Evolutionary conservation across 1,140 invertebrate genomes (phyloP).

Genomic region (Neuroterus valhalla): DNA sequence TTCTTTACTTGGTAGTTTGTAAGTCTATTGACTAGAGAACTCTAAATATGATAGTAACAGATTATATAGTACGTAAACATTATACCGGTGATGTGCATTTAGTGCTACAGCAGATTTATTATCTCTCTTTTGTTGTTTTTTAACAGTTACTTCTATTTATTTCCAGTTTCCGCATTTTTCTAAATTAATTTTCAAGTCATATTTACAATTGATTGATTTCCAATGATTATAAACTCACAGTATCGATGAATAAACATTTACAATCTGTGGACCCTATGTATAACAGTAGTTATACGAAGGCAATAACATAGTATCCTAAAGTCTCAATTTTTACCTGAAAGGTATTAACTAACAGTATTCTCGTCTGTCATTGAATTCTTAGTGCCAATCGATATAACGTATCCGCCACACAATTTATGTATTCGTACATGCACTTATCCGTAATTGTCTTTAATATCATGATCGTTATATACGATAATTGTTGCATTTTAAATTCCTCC

Average conservation of each 20-base stretch:
- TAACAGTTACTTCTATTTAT: not conserved
- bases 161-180: not conserved
- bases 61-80: not conserved
- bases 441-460: constrained; percentile 6
- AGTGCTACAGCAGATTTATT: not conserved
- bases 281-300: not conserved
- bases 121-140: not conserved
- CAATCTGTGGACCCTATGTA: no score
- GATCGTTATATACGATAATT: not conserved
- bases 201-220: no score
- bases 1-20: not conserved
- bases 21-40: not conserved
- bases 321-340: constrained; percentile 25
- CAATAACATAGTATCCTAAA: constrained; percentile 24
- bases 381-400: constrained; percentile 58
- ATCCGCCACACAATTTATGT: constrained; percentile 30
- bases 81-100: constrained; percentile 17
- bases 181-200: not conserved
- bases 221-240: no score
- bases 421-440: not conserved
- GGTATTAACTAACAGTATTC: constrained; percentile 63
- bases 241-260: no score
- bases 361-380: constrained; percentile 60
- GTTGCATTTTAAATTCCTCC: not conserved
- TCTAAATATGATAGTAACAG: constrained; percentile 1